A percentile compares a stretch with the other conserved stretches of the same genome.
Evolutionary conservation across 2,888 invertebrate species (phyloP).

Genomic region (Leptarthrus brevirostris): DNA sequence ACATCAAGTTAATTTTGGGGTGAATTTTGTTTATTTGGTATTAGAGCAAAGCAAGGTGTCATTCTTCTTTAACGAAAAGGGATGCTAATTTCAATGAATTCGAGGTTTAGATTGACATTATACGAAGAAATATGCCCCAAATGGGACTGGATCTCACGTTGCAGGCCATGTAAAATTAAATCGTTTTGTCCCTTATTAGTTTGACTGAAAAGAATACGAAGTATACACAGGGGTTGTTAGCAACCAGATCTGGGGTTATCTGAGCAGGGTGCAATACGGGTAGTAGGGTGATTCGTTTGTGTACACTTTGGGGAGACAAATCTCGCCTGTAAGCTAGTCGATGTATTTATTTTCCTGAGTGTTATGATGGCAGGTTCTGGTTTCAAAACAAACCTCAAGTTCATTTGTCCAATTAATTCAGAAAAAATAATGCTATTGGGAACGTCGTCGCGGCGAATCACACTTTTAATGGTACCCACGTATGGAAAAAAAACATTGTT

Average conservation of each 20-base stretch:
- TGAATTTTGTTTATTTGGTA: too few species aligned
- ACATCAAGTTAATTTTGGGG: too few species aligned
- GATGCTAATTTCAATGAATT: too few species aligned
- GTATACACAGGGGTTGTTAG: conserved; percentile 39
- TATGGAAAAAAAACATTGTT: background rate
- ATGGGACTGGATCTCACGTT: conserved; percentile 25
- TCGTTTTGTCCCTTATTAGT: conserved; percentile 37
- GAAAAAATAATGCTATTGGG: conserved; percentile 11
- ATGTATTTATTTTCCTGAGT: conserved; percentile 23
- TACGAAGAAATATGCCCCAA: conserved; percentile 10
- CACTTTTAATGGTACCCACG: conserved; percentile 7
- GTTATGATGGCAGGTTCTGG: conserved; percentile 51
- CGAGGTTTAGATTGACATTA: too few species aligned
- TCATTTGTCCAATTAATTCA: background rate
- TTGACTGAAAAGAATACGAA: conserved; percentile 5
- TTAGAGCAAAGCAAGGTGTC: too few species aligned
- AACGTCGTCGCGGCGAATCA: background rate
- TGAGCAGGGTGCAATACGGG: background rate
- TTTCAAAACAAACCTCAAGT: conserved; percentile 52
- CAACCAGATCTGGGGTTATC: conserved; percentile 8
- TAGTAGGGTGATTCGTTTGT: background rate
- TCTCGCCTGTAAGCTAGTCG: background rate
- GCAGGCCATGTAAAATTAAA: conserved; percentile 38
- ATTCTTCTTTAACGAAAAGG: too few species aligned
- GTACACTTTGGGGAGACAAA: conserved; percentile 5